Conservation (phyloP, 2,888 invertebrate species). For the Unio pictorum region DNA sequence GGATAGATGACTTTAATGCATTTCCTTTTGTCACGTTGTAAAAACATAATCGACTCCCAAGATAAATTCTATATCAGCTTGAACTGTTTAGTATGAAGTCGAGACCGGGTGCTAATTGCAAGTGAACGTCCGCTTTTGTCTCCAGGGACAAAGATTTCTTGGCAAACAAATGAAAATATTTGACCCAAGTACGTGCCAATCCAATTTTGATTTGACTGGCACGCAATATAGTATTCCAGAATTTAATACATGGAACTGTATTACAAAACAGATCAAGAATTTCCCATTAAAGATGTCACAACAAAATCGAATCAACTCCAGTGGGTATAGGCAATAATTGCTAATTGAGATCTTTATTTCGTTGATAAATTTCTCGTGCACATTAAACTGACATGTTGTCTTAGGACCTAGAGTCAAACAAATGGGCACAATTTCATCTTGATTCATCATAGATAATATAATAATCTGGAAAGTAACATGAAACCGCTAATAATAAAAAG, state of each 20-base stretch:
- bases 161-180: constrained; percentile 36
- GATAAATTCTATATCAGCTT: no score
- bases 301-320: constrained; percentile 29
- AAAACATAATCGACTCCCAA: constrained; percentile 36
- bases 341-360: constrained; percentile 37
- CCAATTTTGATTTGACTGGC: constrained; percentile 38
- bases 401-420: no score
- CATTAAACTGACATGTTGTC: constrained; percentile 40
- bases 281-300: constrained; percentile 41
- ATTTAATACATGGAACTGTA: constrained; percentile 36
- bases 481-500: no score
- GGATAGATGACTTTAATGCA: constrained; percentile 17
- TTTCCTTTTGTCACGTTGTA: constrained; percentile 35
- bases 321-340: constrained; percentile 35
- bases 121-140: constrained; percentile 18
- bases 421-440: no score
- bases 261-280: constrained; percentile 44
- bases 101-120: constrained; percentile 13
- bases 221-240: constrained; percentile 34
- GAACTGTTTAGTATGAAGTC: no score
- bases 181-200: constrained; percentile 39
- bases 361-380: constrained; percentile 36
- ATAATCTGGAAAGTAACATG: no score
- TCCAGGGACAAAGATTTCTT: constrained; percentile 15
- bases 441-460: no score